phyloP scores from a whole-genome alignment of 2,113 vertebrate species.

The Odocoileus virginianus region DNA sequence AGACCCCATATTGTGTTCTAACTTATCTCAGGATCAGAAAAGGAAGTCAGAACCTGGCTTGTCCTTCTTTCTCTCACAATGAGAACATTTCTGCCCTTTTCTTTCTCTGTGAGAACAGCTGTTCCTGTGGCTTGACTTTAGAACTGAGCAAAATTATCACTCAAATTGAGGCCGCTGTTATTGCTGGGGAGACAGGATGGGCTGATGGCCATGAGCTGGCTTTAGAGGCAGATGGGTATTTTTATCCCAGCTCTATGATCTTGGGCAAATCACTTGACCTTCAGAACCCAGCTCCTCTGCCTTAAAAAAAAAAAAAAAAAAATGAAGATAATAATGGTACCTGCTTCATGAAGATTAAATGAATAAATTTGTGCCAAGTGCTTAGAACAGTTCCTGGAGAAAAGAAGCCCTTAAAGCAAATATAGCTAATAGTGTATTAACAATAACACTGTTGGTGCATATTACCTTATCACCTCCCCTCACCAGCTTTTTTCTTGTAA shows the following conservation, averaged over 20 bases:
- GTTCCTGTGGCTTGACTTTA: neutral
- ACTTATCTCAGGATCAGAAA: conserved; percentile 50
- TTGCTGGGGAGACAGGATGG: neutral
- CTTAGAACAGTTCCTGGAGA: neutral
- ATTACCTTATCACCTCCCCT: neutral
- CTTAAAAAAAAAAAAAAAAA: neutral
- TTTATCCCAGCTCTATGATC: neutral
- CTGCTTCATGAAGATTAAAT: neutral
- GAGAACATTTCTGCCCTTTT: neutral
- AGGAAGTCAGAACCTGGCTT: conserved; percentile 14
- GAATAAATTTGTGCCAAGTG: neutral
- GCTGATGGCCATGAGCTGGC: neutral
- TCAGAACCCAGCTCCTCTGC: neutral
- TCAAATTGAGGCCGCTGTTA: neutral
- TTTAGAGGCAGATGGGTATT: neutral
- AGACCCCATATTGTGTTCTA: conserved; percentile 34
- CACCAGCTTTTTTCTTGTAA: neutral
- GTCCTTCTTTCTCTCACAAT: neutral
- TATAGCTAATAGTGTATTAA: neutral
- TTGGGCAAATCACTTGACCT: neutral
- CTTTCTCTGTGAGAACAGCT: neutral
- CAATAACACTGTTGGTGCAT: neutral
- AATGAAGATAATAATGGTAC: neutral
- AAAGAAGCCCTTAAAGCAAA: neutral
- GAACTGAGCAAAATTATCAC: neutral